Evolutionary conservation across 2,113 vertebrate species (phyloP).

Genomic region (Nanorana parkeri): DNA sequence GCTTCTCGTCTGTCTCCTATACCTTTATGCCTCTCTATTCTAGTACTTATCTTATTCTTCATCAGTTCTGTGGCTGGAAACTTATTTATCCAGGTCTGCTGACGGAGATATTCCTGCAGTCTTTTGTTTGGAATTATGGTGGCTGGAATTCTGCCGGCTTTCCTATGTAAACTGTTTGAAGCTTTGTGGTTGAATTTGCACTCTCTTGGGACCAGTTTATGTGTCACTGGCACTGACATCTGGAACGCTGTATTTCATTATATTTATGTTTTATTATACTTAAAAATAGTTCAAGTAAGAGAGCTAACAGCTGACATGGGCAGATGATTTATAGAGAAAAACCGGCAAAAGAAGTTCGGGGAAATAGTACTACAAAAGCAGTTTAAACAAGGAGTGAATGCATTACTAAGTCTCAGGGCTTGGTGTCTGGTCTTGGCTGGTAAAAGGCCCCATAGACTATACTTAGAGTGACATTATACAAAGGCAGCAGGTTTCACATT

Average conservation of each 20-base stretch:
- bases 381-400: no score
- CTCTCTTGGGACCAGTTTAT: conserved; percentile 42
- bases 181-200: conserved; percentile 33
- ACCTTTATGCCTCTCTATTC: conserved; percentile 1
- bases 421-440: no score
- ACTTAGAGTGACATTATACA: no score
- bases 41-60: conserved; percentile 21
- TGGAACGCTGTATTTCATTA: conserved; percentile 38
- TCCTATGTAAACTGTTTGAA: conserved; percentile 52
- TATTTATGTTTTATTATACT: conserved; percentile 20
- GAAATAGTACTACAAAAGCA: no score
- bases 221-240: conserved; percentile 47
- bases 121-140: conserved; percentile 39
- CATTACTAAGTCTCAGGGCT: no score
- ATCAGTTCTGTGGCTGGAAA: conserved; percentile 47
- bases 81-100: conserved; percentile 47
- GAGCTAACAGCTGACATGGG: not conserved
- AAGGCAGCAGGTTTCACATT: no score
- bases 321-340: not conserved
- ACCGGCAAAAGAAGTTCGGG: no score
- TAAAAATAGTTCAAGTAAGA: conserved; percentile 14
- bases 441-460: no score
- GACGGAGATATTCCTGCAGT: conserved; percentile 45
- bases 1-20: conserved; percentile 1
- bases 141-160: conserved; percentile 47